phyloP scores from a whole-genome alignment of 2,797 vertebrate species.

The Sebastolobus altivelis region DNA sequence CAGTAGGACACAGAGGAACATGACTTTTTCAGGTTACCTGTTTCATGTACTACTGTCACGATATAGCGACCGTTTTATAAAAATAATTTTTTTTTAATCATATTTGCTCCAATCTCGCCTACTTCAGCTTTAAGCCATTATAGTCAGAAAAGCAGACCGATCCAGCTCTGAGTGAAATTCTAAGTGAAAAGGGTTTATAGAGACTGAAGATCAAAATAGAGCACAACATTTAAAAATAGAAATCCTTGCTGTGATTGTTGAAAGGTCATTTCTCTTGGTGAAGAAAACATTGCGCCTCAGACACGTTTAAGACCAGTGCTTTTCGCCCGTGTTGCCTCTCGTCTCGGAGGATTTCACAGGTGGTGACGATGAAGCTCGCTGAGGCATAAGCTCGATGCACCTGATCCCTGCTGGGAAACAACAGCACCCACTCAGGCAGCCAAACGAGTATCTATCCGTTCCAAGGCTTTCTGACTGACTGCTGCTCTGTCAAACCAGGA shows the following conservation, averaged over 20 bases:
- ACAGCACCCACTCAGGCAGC: not conserved
- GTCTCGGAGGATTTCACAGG: constrained; percentile 43
- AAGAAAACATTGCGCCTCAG: constrained; percentile 24
- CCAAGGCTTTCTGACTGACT: constrained; percentile 1
- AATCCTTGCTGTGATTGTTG: not conserved
- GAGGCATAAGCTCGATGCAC: constrained; percentile 27
- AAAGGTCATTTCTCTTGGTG: constrained; percentile 48
- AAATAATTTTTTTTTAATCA: too few relatives aligned
- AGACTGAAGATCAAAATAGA: not conserved
- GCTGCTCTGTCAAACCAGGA: not conserved
- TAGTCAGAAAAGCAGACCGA: not conserved
- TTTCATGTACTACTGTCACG: too few relatives aligned
- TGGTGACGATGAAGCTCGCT: constrained; percentile 11
- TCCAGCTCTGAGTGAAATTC: not conserved
- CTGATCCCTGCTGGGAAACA: constrained; percentile 33
- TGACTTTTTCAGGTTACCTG: too few relatives aligned
- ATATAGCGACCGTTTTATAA: too few relatives aligned
- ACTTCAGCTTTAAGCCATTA: not conserved
- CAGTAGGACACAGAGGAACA: too few relatives aligned
- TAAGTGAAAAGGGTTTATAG: not conserved
- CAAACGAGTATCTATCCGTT: not conserved
- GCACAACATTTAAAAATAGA: constrained; percentile 1
- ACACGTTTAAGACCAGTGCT: constrained; percentile 21
- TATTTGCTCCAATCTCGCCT: too few relatives aligned
- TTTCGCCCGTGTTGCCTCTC: constrained; percentile 17